These are phyloP conservation scores for Cheilosia vernalis DNA, from an alignment of 2,888 invertebrate species.

Conservation along the genomic window DNA sequence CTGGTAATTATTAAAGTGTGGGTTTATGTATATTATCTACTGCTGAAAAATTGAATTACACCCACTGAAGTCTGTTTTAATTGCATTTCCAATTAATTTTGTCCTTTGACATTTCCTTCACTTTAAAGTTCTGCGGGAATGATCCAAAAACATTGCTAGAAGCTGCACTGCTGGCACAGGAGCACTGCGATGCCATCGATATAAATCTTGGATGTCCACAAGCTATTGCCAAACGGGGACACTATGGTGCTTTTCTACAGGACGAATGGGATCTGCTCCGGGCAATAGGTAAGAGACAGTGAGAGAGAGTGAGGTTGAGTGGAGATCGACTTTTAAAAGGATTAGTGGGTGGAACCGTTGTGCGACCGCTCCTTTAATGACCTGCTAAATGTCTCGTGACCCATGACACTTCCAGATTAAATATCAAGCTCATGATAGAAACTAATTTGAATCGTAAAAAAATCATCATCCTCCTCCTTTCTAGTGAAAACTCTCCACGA, in stretches of 20 bases:
- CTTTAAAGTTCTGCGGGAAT: slow-evolving; percentile 96
- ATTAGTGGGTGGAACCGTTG: slow-evolving; percentile 32
- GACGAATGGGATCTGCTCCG: slow-evolving; percentile 96
- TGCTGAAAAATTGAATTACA: slow-evolving; percentile 12
- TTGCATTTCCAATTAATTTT: slow-evolving; percentile 27
- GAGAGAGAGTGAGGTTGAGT: neutral
- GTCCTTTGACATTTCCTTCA: neutral
- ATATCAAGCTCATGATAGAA: slow-evolving; percentile 37
- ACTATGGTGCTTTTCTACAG: slow-evolving; percentile 97
- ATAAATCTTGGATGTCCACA: slow-evolving; percentile 99
- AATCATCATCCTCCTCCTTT: slow-evolving; percentile 79
- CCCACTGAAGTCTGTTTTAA: slow-evolving; percentile 27
- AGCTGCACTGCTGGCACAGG: slow-evolving; percentile 94
- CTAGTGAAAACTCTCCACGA: slow-evolving; percentile 88
- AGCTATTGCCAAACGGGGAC: slow-evolving; percentile 97
- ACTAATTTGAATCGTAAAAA: slow-evolving; percentile 33
- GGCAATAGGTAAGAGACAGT: slow-evolving; percentile 88
- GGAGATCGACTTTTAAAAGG: slow-evolving; percentile 19
- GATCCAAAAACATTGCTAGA: slow-evolving; percentile 93
- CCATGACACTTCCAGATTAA: slow-evolving; percentile 53
- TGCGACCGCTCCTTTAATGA: slow-evolving; percentile 25
- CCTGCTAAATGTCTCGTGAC: slow-evolving; percentile 62
- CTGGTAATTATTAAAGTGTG: slow-evolving; percentile 18
- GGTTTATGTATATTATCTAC: neutral
- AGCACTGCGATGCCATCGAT: slow-evolving; percentile 96